Conservation (phyloP, 2,888 invertebrate genomes). For the Drosophila barbarae region DNA sequence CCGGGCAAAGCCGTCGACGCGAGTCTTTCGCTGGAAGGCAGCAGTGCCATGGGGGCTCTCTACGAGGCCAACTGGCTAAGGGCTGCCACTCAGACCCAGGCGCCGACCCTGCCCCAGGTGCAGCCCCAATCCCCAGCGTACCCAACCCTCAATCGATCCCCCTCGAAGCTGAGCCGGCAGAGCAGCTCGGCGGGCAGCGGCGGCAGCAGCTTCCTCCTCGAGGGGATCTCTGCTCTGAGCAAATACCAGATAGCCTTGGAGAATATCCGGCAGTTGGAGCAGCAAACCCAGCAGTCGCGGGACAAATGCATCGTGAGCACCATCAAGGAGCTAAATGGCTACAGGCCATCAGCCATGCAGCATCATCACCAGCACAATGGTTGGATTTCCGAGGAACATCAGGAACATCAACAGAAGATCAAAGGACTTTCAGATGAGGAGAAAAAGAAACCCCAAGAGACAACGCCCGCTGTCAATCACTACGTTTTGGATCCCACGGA, state of each 20-base stretch:
- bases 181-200: conserved; percentile 51
- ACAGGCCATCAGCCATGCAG: conserved; percentile 82
- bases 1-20: conserved; percentile 90
- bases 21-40: conserved; percentile 85
- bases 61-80: conserved; percentile 93
- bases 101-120: conserved; percentile 21
- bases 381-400: conserved; percentile 79
- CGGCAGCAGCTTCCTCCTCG: conserved; percentile 63
- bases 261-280: conserved; percentile 81
- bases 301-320: conserved; percentile 80
- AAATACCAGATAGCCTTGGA: conserved; percentile 83
- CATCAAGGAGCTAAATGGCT: conserved; percentile 84
- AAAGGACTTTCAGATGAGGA: conserved; percentile 26
- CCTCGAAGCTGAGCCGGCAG: conserved; percentile 48
- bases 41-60: conserved; percentile 86
- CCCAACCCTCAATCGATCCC: neutral
- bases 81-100: conserved; percentile 75
- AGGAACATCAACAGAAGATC: conserved; percentile 28
- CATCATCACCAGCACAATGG: conserved; percentile 82
- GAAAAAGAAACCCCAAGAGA: neutral
- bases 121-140: neutral
- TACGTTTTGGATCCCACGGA: conserved; percentile 76
- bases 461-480: conserved; percentile 58
- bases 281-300: conserved; percentile 70
- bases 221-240: conserved; percentile 80